Evolutionary conservation across 2,797 vertebrate species (phyloP), one percentile per base, ranked within the genome.

Genomic region (Esox masquinongy): DNA sequence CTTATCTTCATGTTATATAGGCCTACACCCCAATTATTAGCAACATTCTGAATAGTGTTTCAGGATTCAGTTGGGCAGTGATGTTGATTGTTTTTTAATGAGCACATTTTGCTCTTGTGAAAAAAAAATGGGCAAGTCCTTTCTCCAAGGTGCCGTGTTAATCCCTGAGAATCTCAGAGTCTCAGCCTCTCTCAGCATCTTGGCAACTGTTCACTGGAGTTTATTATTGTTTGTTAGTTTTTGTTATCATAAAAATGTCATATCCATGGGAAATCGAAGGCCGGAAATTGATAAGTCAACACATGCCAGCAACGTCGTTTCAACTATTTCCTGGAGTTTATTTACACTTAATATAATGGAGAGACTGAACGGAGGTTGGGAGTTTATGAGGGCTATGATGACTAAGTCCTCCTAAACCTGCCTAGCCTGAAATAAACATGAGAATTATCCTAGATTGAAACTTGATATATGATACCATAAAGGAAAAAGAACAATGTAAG

Each of bases 291-390:
- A 70, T 78, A 66, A 80, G 76, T 89, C 82, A 87, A 82, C 88
- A 77, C 75, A 78, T 49, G 19, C 53, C 80, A 71, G 17, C 71
- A 73, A 83, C 72, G 73, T 80, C 1, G 8, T 81, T 84, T 86
- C 61, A 82, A 84, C 73, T 72, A 56, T 86, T 86, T 86, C 79
- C 80, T 83, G 75, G 72, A 19, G 73, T 83, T 84, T 89, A 81
- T 88, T 85, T 87, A 77, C 79, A 73, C 67, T 79, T 63, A 24
- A 76, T 74, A 79, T 82, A 79, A 19, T 47, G 47, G 16, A 47
- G 79, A 82, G 82, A 73, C 17, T 71, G 22, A 79, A 67, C 66
- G 75, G 49, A 70, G 69, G 71, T 80, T 73, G 64, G 61, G 79
- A n/a, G 78, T 82, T 78, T 80, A 64, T 77, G 31, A 74, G 19